Evolutionary conservation across 2,113 vertebrate species (phyloP).

Genomic region (Cyprinodon tularosa): DNA sequence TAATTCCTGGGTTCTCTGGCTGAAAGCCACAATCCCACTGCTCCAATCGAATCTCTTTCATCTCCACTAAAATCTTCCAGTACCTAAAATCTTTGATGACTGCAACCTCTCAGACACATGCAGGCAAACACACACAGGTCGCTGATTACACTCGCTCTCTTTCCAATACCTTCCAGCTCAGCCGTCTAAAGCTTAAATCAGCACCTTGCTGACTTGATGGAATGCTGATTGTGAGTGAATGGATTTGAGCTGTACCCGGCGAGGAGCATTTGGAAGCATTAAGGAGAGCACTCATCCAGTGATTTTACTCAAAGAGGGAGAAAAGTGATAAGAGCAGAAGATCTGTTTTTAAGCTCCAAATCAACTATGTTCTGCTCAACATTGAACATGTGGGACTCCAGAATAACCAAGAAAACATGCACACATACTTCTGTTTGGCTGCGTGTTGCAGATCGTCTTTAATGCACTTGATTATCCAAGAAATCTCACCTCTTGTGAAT

Average conservation of each 20-base stretch:
- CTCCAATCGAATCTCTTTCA: constrained; percentile 57
- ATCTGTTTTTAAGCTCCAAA: constrained; percentile 18
- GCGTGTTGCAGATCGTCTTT: not conserved
- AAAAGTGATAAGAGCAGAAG: constrained; percentile 12
- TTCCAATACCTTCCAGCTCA: constrained; percentile 28
- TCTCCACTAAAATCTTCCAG: constrained; percentile 30
- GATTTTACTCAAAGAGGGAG: constrained; percentile 38
- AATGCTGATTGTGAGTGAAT: constrained; percentile 60
- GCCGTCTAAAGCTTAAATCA: constrained; percentile 57
- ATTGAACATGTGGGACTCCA: constrained; percentile 67
- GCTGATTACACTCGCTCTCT: constrained; percentile 37
- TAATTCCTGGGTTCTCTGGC: constrained; percentile 18
- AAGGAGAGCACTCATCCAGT: constrained; percentile 32
- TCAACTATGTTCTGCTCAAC: constrained; percentile 22
- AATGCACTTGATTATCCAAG: constrained; percentile 2
- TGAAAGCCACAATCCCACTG: constrained; percentile 44
- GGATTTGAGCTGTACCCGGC: constrained; percentile 40
- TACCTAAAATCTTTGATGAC: constrained; percentile 46
- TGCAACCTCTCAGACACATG: constrained; percentile 30
- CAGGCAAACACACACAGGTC: constrained; percentile 11
- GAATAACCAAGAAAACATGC: constrained; percentile 51
- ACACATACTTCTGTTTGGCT: constrained; percentile 62
- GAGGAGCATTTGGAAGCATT: constrained; percentile 49
- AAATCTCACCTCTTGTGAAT: constrained; percentile 1
- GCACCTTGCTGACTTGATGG: constrained; percentile 48